Percentiles rank a stretch among this genome's conserved stretches.
Evolutionary conservation across 2,888 invertebrate species (phyloP).

Genomic region (Chironomus riparius): DNA sequence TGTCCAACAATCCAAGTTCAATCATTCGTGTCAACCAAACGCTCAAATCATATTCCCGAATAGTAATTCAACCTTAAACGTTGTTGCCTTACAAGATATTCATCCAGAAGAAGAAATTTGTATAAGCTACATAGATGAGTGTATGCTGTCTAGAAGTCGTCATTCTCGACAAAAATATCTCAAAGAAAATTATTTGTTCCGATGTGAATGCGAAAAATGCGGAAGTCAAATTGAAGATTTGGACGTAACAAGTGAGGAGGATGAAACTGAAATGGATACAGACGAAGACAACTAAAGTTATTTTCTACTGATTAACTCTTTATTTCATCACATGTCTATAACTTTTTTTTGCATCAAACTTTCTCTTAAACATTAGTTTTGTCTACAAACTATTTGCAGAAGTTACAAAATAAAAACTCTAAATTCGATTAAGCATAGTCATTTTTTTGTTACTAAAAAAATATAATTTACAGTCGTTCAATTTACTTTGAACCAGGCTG

Average conservation of each 20-base stretch:
- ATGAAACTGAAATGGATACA: conserved; percentile 38
- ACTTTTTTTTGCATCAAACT: no score
- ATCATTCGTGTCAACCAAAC: conserved; percentile 89
- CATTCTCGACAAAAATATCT: conserved; percentile 71
- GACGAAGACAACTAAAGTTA: conserved; percentile 36
- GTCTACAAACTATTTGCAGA: not conserved
- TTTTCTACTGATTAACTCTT: no score
- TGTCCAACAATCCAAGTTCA: conserved; percentile 75
- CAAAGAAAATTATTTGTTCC: conserved; percentile 66
- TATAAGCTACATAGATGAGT: conserved; percentile 85
- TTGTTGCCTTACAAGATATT: conserved; percentile 65
- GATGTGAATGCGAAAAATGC: conserved; percentile 76
- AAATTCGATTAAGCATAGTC: not conserved
- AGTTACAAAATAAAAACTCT: not conserved
- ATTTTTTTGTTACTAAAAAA: not conserved
- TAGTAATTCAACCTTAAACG: conserved; percentile 65
- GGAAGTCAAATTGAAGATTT: conserved; percentile 60
- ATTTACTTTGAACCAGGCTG: no score
- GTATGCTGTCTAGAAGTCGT: conserved; percentile 66
- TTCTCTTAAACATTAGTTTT: not conserved
- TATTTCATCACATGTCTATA: no score
- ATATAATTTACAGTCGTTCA: no score
- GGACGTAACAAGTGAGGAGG: conserved; percentile 75
- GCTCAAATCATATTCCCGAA: conserved; percentile 76
- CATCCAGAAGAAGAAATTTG: conserved; percentile 76